A percentile compares a stretch with the other conserved stretches of the same genome.
Conservation (phyloP, 2,888 invertebrate species). For the Tachina grossa region DNA sequence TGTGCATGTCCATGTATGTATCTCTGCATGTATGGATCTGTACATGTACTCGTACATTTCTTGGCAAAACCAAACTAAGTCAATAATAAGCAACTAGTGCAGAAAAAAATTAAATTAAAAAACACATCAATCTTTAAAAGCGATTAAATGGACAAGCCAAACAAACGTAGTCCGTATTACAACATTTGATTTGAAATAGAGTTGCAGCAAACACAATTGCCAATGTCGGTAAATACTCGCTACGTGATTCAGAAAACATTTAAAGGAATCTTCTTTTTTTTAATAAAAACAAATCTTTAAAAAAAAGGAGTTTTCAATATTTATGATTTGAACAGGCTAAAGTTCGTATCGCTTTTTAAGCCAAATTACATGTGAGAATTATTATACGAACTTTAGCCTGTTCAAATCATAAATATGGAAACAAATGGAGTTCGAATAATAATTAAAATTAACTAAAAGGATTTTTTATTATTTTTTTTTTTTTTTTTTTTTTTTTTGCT, state of each 20-base stretch:
- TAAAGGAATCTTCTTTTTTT: slow-evolving; percentile 15
- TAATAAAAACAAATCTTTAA: not conserved
- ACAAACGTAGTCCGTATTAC: not conserved
- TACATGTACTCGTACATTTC: not conserved
- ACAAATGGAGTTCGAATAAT: no score
- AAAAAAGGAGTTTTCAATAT: no score
- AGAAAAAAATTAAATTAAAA: slow-evolving; percentile 48
- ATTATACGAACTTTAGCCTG: no score
- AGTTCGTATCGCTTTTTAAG: no score
- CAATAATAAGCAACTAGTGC: slow-evolving; percentile 45
- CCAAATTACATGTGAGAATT: no score
- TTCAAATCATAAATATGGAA: no score
- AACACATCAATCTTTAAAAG: slow-evolving; percentile 60
- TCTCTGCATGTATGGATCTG: no score
- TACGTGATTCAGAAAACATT: not conserved
- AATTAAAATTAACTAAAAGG: no score
- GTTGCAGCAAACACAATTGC: slow-evolving; percentile 14
- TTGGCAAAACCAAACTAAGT: slow-evolving; percentile 26
- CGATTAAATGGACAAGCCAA: slow-evolving; percentile 40
- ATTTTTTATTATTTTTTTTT: no score
- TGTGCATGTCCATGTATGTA: no score
- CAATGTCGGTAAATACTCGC: slow-evolving; percentile 9
- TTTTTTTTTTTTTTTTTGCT: no score
- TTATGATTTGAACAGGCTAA: no score
- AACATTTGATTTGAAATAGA: slow-evolving; percentile 33